Percentiles rank a stretch among this genome's conserved stretches.
Conservation (phyloP, 2,888 invertebrate species). For the Icerya purchasi region DNA sequence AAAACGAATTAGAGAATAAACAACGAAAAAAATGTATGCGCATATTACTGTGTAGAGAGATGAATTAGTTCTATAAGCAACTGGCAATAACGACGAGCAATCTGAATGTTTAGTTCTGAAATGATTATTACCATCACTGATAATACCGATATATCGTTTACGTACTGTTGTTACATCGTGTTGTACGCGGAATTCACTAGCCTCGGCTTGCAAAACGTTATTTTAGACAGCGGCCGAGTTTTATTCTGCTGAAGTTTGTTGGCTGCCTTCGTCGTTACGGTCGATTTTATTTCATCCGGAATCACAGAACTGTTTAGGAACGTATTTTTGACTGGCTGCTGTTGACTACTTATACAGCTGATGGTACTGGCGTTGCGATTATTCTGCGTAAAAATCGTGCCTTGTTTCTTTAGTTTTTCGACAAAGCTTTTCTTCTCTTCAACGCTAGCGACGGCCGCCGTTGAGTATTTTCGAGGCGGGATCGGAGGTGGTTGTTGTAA, state of each 20-base stretch:
- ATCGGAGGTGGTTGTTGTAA: slow-evolving; percentile 20
- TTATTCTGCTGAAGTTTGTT: slow-evolving; percentile 77
- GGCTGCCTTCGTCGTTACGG: slow-evolving; percentile 28
- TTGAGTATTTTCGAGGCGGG: slow-evolving; percentile 21
- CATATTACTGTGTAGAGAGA: too few species aligned
- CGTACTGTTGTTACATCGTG: slow-evolving; percentile 50
- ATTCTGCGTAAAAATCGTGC: neutral
- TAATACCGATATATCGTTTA: too few species aligned
- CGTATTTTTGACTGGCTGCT: neutral
- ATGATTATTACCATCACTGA: too few species aligned
- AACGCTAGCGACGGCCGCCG: slow-evolving; percentile 24
- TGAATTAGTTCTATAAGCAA: too few species aligned
- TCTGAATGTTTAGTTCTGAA: too few species aligned
- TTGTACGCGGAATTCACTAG: slow-evolving; percentile 66
- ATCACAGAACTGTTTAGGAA: slow-evolving; percentile 9
- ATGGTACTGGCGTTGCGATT: slow-evolving; percentile 28
- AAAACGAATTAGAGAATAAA: too few species aligned
- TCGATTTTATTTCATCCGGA: slow-evolving; percentile 13
- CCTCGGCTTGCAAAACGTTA: slow-evolving; percentile 47
- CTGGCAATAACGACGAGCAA: too few species aligned
- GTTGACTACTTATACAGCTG: slow-evolving; percentile 1
- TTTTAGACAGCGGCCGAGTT: slow-evolving; percentile 73
- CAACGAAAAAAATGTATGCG: too few species aligned
- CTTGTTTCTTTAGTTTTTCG: slow-evolving; percentile 1
- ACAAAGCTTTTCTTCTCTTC: slow-evolving; percentile 16